These are phyloP conservation scores for Ceratina japonica DNA, from an alignment of 1,140 invertebrate genomes.

Conservation along the genomic window DNA sequence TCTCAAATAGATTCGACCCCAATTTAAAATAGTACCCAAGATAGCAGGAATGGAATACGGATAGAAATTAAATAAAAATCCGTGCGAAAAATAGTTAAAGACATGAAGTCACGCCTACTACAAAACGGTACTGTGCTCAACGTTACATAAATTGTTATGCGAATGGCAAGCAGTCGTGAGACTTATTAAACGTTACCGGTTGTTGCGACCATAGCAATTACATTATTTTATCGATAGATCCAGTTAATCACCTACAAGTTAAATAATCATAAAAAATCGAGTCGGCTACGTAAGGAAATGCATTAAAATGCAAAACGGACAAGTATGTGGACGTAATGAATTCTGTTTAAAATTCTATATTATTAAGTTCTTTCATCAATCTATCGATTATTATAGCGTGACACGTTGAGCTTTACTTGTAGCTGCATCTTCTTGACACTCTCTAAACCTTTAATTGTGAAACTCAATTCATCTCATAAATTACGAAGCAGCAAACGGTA, in stretches of 20 bases:
- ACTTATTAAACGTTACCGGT: slow-evolving; percentile 47
- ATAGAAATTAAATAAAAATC: neutral
- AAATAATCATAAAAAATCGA: neutral
- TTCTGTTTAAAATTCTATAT: neutral
- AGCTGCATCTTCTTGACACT: neutral
- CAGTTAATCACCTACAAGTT: slow-evolving; percentile 17
- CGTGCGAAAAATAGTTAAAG: neutral
- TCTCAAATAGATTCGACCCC: neutral
- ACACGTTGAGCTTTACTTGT: neutral
- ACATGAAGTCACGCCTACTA: slow-evolving; percentile 14
- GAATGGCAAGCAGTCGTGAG: slow-evolving; percentile 15
- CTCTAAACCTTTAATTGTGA: no score
- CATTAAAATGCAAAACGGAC: neutral
- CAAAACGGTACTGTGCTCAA: slow-evolving; percentile 37
- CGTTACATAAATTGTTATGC: slow-evolving; percentile 53
- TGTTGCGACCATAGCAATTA: slow-evolving; percentile 49
- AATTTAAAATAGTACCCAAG: neutral
- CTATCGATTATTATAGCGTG: neutral
- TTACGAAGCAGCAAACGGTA: no score
- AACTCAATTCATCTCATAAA: neutral
- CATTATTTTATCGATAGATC: slow-evolving; percentile 22
- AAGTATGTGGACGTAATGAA: no score
- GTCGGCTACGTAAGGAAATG: neutral
- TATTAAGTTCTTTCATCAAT: neutral
- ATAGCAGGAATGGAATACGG: neutral